These are phyloP conservation scores for Pteropus alecto DNA, from an alignment of 2,113 vertebrate genomes.

Conservation along the genomic window DNA sequence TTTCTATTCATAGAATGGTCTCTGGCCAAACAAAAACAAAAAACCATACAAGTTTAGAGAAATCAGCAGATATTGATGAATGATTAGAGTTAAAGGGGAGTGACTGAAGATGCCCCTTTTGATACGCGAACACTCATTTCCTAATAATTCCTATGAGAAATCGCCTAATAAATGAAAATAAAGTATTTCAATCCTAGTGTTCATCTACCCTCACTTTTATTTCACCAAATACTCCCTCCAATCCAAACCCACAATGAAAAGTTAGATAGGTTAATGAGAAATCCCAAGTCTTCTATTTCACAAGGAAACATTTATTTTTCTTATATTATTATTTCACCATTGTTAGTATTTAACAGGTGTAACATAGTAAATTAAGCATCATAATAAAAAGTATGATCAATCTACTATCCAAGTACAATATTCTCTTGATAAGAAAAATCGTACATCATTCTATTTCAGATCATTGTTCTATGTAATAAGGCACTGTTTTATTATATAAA, in stretches of 20 bases:
- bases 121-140: background rate
- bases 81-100: background rate
- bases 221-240: background rate
- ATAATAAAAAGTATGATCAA: background rate
- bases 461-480: background rate
- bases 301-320: background rate
- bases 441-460: background rate
- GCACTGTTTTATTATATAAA: rapidly evolving
- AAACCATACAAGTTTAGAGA: background rate
- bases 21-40: background rate
- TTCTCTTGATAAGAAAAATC: background rate
- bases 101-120: background rate
- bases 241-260: background rate
- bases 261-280: background rate
- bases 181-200: background rate
- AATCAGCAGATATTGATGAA: background rate
- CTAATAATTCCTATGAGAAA: background rate
- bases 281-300: background rate
- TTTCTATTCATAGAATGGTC: background rate
- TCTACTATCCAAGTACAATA: background rate
- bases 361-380: background rate
- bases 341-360: background rate
- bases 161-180: background rate
- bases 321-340: background rate
- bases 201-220: background rate